Evolutionary conservation across 2,888 invertebrate genomes (phyloP), one percentile per base, ranked within the genome.

Genomic region (Drosophila lacicola): DNA sequence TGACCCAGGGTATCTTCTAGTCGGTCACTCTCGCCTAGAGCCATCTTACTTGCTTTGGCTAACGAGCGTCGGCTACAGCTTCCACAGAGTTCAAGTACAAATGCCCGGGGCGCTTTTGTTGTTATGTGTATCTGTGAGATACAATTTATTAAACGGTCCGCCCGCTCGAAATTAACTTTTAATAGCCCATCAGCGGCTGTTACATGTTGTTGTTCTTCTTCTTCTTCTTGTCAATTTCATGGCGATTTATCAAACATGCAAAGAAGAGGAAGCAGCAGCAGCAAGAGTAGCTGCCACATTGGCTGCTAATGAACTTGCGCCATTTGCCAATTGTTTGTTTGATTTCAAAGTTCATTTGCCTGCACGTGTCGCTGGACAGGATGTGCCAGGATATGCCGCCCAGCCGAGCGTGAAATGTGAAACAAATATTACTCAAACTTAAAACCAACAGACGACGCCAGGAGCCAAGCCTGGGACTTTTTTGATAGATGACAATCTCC

Each of bases 81-180:
- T 3, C 45, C 25, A 25, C 44, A 51, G 19, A 56, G 73, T 50
- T 72, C 69, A 73, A 63, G 53, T 58, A 58, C 66, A 70, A 63
- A 51, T 62, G 68, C 57, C 76, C 44, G 6, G 42, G 62, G 70
- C 49, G 19, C 29, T 49, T 57, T 53, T 34, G 25, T 44, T 14
- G 39, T 13, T 36, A 4, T 3, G 45, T 68, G 68, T 76, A 77
- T 61, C 67, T 60, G 53, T 50, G 50, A 70, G 61, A 62, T 69
- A 68, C 54, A 62, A 72, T 68, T 70, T 68, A 78, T 78, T 65
- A 70, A 78, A 67, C 50, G 71, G 13, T 62, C 50, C 66, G 78
- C 79, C 68, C 77, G 58, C 65, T 65, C 49, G 61, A 81, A 84
- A 84, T 84, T 80, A 84, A 66, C 78, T 81, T 82, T 72, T 74